Percentiles rank a stretch among this genome's conserved stretches.
Evolutionary conservation across 2,797 vertebrate species (phyloP).

Genomic region (Phoeniculus purpureus): DNA sequence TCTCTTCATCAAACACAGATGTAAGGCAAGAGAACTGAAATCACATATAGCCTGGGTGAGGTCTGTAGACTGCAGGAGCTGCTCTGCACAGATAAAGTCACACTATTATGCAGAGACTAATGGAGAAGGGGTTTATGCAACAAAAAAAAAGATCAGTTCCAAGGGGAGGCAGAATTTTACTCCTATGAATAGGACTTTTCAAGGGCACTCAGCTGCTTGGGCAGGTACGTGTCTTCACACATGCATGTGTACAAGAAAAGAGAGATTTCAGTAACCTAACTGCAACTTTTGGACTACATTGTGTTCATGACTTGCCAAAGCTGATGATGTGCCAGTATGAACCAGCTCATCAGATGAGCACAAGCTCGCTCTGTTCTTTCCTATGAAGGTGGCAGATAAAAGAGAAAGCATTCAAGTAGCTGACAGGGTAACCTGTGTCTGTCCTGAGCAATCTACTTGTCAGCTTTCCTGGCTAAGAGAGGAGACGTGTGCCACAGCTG

Average conservation of each 20-base stretch:
- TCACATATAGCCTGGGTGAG: background rate
- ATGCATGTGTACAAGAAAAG: background rate
- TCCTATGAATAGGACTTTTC: conserved; percentile 4
- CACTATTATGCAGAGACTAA: background rate
- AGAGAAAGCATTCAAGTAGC: conserved; percentile 77
- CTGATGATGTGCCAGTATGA: conserved; percentile 68
- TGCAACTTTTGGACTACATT: background rate
- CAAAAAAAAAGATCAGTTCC: background rate
- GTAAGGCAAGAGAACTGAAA: background rate
- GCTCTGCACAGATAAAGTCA: background rate
- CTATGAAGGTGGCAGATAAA: conserved; percentile 78
- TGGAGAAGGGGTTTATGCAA: background rate
- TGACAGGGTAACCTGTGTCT: conserved; percentile 75
- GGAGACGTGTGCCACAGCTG: conserved; percentile 72
- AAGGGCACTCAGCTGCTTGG: background rate
- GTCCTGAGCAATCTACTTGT: conserved; percentile 75
- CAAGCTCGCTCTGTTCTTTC: conserved; percentile 67
- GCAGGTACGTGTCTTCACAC: background rate
- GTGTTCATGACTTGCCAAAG: conserved; percentile 30
- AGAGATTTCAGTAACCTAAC: conserved; percentile 22
- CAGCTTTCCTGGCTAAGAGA: conserved; percentile 74
- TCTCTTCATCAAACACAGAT: background rate
- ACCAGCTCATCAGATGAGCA: conserved; percentile 68
- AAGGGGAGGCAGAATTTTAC: background rate
- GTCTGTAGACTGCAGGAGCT: background rate